Evolutionary conservation across 1,140 invertebrate genomes (phyloP), one percentile per base, ranked within the genome.

Genomic region (Berghia stephanieae): DNA sequence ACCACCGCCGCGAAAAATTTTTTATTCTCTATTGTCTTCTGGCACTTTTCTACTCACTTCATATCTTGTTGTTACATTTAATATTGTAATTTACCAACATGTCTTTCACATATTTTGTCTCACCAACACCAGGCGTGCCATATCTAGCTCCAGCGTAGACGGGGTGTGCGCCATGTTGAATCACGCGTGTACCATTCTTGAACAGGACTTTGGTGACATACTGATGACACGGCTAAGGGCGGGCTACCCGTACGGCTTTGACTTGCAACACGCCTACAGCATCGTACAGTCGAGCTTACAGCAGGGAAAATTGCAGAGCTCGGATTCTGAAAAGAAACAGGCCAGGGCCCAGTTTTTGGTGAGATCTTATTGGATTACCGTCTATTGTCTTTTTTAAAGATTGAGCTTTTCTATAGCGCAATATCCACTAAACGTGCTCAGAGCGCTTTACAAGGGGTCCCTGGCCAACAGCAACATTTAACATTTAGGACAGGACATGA

Each of bases 81-180:
- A 13, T 46, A 24, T n/a, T 63, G 55, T 44, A 43, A 57, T 16
- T 42, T 44, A 10, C 49, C 21, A 38, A 52, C 43, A 27, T 31
- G 42, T 6, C 40, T 43, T 21, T 27, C n/a, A 42, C 1, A 3
- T 2, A 8, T 67, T 75, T 38, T 18, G 66, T 13, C 21, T 40
- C n/a, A 40, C 40, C 52, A n/a, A 36, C 85, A 83, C n/a, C 82
- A 94, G 95, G 83, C 93, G 98, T 76, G 94, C 95, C 24, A 92
- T 97, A 69, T 94, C 94, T 8, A 97, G 94, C 84, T 94, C 94
- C 82, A 98, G 94, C 86, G 92, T 98, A 60, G 97, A 99, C 89
- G 97, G 96, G 49, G 94, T 96, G 60, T 99, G 98, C 91, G 97
- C 96, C 42, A 96, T 98, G 83, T 93, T 99, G 3, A 99, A 99